Conservation (phyloP, 1,140 invertebrate species). For the Pseudomyrmex concolor region DNA sequence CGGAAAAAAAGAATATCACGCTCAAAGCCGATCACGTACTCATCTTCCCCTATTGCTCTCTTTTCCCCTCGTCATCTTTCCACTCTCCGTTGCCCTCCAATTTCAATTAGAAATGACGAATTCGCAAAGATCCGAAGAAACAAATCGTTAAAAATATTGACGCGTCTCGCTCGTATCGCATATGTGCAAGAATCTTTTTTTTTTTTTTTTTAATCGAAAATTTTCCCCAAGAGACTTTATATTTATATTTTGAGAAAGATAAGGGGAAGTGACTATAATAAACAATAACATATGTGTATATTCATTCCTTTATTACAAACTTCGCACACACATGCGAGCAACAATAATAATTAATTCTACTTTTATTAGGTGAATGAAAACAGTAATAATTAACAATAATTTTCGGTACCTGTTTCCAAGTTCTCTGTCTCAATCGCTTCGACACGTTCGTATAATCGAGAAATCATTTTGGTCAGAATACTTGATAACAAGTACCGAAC, state of each 20-base stretch:
- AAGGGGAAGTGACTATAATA: background rate
- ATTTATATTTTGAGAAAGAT: too few relatives aligned
- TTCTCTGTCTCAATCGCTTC: background rate
- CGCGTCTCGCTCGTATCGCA: too few relatives aligned
- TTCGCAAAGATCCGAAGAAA: slow-evolving; percentile 13
- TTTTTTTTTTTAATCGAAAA: too few relatives aligned
- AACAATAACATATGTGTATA: slow-evolving; percentile 25
- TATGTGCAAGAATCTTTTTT: too few relatives aligned
- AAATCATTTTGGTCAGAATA: slow-evolving; percentile 15
- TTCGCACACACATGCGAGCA: slow-evolving; percentile 43
- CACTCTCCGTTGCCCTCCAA: slow-evolving; percentile 51
- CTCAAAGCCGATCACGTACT: slow-evolving; percentile 67
- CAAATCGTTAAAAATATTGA: background rate
- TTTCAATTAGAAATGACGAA: slow-evolving; percentile 53
- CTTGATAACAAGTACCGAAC: slow-evolving; percentile 11
- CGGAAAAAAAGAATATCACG: slow-evolving; percentile 43
- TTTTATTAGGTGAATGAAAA: slow-evolving; percentile 62
- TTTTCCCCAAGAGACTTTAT: too few relatives aligned
- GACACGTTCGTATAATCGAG: background rate
- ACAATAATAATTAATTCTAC: slow-evolving; percentile 66
- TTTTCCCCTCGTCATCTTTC: slow-evolving; percentile 28
- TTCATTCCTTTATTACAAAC: slow-evolving; percentile 71
- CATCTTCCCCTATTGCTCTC: slow-evolving; percentile 27
- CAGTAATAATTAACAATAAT: slow-evolving; percentile 59
- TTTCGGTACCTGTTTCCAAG: slow-evolving; percentile 2